Percentiles rank a stretch among this genome's conserved stretches.
Conservation (phyloP, 1,140 invertebrate species). For the Maniola jurtina region DNA sequence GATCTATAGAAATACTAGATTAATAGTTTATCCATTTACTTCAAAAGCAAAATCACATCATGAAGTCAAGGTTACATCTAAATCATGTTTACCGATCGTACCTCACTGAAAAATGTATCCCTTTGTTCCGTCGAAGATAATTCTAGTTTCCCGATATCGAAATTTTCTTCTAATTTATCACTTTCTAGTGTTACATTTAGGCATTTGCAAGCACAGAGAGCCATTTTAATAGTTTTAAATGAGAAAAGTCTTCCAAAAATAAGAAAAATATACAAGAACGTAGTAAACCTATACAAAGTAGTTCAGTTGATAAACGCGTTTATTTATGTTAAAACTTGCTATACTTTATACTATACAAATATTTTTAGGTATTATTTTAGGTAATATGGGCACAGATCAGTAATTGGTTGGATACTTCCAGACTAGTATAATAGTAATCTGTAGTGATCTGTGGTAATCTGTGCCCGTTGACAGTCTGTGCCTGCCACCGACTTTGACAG, state of each 20-base stretch:
- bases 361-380: too few relatives aligned
- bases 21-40: constrained; percentile 14
- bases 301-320: constrained; percentile 59
- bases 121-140: constrained; percentile 74
- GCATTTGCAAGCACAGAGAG: constrained; percentile 75
- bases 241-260: constrained; percentile 46
- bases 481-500: too few relatives aligned
- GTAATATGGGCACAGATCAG: too few relatives aligned
- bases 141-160: constrained; percentile 69
- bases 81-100: constrained; percentile 73
- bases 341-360: too few relatives aligned
- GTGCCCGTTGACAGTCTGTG: too few relatives aligned
- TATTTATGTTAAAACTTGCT: constrained; percentile 46
- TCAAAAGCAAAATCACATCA: constrained; percentile 36
- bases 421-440: too few relatives aligned
- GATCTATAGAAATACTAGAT: background rate
- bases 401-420: too few relatives aligned
- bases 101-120: constrained; percentile 77
- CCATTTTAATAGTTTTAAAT: constrained; percentile 52
- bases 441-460: too few relatives aligned
- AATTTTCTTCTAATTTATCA: constrained; percentile 66
- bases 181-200: constrained; percentile 70
- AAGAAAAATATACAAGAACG: constrained; percentile 60
- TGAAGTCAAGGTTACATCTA: constrained; percentile 74
- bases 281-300: constrained; percentile 61